Base-by-base conservation (phyloP, 2,888 invertebrate genomes). In the Liodrosophila aerea region DNA sequence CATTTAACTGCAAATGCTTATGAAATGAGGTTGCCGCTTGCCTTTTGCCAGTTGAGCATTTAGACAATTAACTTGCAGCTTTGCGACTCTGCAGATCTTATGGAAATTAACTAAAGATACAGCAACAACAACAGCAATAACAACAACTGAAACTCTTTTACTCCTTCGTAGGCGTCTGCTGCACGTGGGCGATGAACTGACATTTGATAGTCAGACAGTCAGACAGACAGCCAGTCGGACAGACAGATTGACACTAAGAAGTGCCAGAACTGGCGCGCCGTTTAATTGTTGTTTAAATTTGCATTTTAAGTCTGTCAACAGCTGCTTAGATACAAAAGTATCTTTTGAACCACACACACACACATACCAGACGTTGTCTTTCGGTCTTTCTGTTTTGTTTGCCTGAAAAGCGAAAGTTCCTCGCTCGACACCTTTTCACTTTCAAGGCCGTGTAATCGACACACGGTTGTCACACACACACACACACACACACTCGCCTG, bases 351-450 rank as follows among this genome's bases (percentile, higher is more conserved):
- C 39, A 33, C 7, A 4, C 50, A 49, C 65, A 43, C 52, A 53
- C 49, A 29, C 11, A 18, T 22, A 9, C 13, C 22, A 22, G 22
- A 2, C 5, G 22, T 22, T 22, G 3, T 22, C 22, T 22, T 22
- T 22, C 22, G 2, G 22, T 22, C 3, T 22, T 5, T 22, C 22
- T 22, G 22, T 22, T 22, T 22, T 22, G 22, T 22, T 22, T 22
- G 22, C 29, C 46, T 46, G 49, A 73, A 73, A 73, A 73, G 69
- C 68, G 69, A 73, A 73, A 73, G 69, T 72, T 64, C 39, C 56
- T 43, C 64, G 62, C 16, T 70, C 77, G 87, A 87, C 86, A 88
- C 87, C 86, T 88, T 88, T 88, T 88, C 87, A 87, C 87, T 88
- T 88, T 88, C 87, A 88, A 88, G 87, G 87, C 82, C 77, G 82